phyloP scores from a whole-genome alignment of 2,888 invertebrate species.

The Pycnomerus fuliginosus region DNA sequence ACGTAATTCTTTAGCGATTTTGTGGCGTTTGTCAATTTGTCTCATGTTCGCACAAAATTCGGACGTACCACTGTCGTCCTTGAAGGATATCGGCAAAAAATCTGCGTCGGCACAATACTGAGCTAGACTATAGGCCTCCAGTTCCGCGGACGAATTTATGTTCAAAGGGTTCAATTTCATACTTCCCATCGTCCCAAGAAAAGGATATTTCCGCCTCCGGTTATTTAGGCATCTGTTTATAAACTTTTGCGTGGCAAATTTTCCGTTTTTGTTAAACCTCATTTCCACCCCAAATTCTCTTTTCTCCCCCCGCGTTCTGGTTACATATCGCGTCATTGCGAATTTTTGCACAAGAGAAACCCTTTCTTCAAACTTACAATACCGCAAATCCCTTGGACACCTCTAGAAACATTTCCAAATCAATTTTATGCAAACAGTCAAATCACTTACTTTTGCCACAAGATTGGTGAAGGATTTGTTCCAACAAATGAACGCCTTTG shows the following conservation, averaged over 20 bases:
- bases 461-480: conserved; percentile 36
- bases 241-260: conserved; percentile 5
- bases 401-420: conserved; percentile 19
- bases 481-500: conserved; percentile 43
- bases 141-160: no score
- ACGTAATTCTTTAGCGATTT: conserved; percentile 6
- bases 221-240: conserved; percentile 8
- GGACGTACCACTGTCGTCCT: background rate
- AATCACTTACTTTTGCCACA: conserved; percentile 39
- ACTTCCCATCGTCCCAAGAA: no score
- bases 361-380: conserved; percentile 33
- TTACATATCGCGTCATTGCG: conserved; percentile 9
- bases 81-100: background rate
- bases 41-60: conserved; percentile 12
- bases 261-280: conserved; percentile 10
- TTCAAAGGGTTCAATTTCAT: background rate
- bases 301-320: background rate
- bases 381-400: conserved; percentile 31
- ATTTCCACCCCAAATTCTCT: conserved; percentile 13
- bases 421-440: conserved; percentile 1
- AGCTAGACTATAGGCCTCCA: background rate
- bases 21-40: conserved; percentile 8
- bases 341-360: conserved; percentile 5
- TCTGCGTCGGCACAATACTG: conserved; percentile 7
- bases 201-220: background rate